A percentile compares a stretch with the other conserved stretches of the same genome.
Evolutionary conservation across 2,797 vertebrate species (phyloP).

Genomic region (Phoxinus dragarum): DNA sequence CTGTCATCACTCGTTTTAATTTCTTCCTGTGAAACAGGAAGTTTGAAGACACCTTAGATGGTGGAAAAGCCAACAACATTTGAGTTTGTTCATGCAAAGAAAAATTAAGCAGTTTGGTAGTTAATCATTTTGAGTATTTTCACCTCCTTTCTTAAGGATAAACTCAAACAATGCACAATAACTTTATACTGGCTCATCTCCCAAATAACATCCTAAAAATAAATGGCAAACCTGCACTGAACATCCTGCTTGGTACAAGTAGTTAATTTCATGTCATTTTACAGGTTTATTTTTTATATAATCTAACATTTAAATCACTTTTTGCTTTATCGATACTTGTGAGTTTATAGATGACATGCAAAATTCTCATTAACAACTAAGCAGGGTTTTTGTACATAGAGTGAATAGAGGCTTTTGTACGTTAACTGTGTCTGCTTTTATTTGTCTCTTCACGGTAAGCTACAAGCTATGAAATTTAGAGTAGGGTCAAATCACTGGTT

Average conservation of each 20-base stretch:
- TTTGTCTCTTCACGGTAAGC: constrained; percentile 40
- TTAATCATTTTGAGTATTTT: background rate
- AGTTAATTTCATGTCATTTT: constrained; percentile 10
- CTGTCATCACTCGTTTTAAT: constrained; percentile 5
- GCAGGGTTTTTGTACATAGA: constrained; percentile 55
- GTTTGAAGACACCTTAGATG: constrained; percentile 27
- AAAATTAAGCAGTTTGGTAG: constrained; percentile 3
- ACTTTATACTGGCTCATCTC: constrained; percentile 20
- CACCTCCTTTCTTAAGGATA: constrained; percentile 10
- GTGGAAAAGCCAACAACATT: constrained; percentile 24
- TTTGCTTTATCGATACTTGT: constrained; percentile 32
- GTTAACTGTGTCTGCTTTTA: constrained; percentile 43
- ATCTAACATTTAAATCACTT: constrained; percentile 17
- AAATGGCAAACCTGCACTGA: constrained; percentile 45
- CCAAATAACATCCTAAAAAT: constrained; percentile 28
- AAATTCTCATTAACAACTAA: constrained; percentile 46
- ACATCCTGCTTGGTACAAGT: constrained; percentile 21
- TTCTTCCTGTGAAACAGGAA: constrained; percentile 22
- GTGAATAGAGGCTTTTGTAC: constrained; percentile 37
- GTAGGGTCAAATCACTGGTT: constrained; percentile 61
- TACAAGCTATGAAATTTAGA: constrained; percentile 47
- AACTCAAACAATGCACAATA: constrained; percentile 30
- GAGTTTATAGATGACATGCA: constrained; percentile 44
- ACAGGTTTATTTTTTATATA: constrained; percentile 38
- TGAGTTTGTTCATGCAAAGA: constrained; percentile 11